phyloP scores from a whole-genome alignment of 2,113 vertebrate genomes.

The Oxygymnocypris stewartii region DNA sequence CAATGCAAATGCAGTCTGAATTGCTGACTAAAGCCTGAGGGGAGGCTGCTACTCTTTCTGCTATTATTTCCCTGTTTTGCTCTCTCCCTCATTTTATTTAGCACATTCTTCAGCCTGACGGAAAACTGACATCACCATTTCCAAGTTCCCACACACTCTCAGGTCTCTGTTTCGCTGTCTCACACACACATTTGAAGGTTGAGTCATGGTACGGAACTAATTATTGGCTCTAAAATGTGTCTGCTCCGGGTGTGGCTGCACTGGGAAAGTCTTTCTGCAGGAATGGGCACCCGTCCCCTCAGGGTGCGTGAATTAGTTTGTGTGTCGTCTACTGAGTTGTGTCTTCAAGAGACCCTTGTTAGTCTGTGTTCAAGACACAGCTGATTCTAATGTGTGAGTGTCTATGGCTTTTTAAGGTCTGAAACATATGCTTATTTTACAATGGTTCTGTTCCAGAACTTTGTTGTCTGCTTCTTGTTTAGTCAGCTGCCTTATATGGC shows the following conservation, averaged over 20 bases:
- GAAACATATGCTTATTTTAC: neutral
- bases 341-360: neutral
- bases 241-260: constrained; percentile 49
- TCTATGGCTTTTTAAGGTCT: neutral
- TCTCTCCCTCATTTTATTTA: constrained; percentile 14
- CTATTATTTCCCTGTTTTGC: neutral
- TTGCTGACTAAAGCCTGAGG: neutral
- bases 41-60: neutral
- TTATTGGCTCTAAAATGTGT: constrained; percentile 29
- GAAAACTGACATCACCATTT: constrained; percentile 56
- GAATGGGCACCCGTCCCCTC: constrained; percentile 34
- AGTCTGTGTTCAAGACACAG: neutral
- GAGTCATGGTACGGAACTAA: constrained; percentile 53
- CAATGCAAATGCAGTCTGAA: neutral
- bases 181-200: constrained; percentile 40
- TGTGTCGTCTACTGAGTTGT: neutral
- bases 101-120: constrained; percentile 43
- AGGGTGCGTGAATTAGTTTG: neutral
- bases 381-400: neutral
- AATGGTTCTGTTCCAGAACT: neutral
- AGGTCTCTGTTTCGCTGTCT: constrained; percentile 12
- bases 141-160: constrained; percentile 18
- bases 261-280: constrained; percentile 49
- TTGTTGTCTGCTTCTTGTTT: neutral
- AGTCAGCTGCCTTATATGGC: neutral